phyloP scores from a whole-genome alignment of 2,797 vertebrate genomes.

The Lagorchestes hirsutus region DNA sequence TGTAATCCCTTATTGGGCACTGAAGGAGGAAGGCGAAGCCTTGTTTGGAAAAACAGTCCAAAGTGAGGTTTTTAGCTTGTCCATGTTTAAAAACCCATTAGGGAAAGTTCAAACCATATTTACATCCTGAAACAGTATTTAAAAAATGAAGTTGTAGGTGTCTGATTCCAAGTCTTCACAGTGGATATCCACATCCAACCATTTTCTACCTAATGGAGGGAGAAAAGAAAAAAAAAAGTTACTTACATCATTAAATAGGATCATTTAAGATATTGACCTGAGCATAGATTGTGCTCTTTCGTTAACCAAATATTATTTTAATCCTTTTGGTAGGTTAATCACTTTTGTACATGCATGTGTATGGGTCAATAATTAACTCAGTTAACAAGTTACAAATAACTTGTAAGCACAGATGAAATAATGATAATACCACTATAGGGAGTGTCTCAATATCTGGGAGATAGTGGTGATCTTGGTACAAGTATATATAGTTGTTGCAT shows the following conservation, averaged over 20 bases:
- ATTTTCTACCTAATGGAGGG: slow-evolving; percentile 89
- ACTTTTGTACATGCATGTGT: not conserved
- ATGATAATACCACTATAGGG: not conserved
- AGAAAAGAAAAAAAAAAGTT: slow-evolving; percentile 77
- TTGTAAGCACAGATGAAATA: not conserved
- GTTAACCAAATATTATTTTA: not conserved
- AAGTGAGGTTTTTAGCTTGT: slow-evolving; percentile 85
- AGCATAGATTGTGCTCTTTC: slow-evolving; percentile 45
- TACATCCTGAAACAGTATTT: slow-evolving; percentile 91
- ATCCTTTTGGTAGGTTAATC: not conserved
- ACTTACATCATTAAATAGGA: slow-evolving; percentile 72
- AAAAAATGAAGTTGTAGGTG: slow-evolving; percentile 64
- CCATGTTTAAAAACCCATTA: slow-evolving; percentile 90
- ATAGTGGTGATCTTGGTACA: not conserved
- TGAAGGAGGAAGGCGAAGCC: slow-evolving; percentile 84
- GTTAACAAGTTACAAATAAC: not conserved
- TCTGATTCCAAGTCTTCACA: slow-evolving; percentile 86
- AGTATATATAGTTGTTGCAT: not conserved
- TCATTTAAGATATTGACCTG: slow-evolving; percentile 58
- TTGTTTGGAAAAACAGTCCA: slow-evolving; percentile 87
- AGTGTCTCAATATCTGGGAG: not conserved
- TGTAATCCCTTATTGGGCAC: slow-evolving; percentile 84
- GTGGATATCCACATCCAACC: slow-evolving; percentile 83
- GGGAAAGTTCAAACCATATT: slow-evolving; percentile 84
- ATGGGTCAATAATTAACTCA: not conserved